Evolutionary conservation across 2,797 vertebrate genomes (phyloP).

Genomic region (Amblyraja radiata): DNA sequence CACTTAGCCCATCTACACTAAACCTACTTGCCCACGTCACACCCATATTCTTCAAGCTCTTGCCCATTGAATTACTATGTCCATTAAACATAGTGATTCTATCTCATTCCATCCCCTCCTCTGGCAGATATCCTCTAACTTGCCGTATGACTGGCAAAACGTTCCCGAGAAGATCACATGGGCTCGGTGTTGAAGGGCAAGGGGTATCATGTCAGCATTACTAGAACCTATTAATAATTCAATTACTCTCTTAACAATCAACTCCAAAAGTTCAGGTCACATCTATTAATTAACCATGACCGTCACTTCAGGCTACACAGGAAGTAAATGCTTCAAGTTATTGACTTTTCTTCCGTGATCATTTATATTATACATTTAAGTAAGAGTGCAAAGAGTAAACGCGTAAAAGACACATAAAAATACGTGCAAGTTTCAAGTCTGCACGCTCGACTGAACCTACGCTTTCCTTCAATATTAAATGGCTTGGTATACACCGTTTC

Average conservation of each 20-base stretch:
- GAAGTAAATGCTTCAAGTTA: constrained; percentile 2
- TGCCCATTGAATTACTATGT: too few species aligned
- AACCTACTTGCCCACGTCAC: too few species aligned
- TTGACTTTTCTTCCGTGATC: constrained; percentile 24
- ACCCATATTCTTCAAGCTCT: too few species aligned
- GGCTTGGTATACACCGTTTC: not conserved
- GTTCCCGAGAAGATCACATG: not conserved
- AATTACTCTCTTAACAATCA: constrained; percentile 24
- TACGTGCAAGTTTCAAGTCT: not conserved
- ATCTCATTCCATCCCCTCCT: not conserved
- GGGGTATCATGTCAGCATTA: not conserved
- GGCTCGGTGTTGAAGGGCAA: not conserved
- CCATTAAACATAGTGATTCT: too few species aligned
- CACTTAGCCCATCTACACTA: too few species aligned
- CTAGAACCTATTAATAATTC: constrained; percentile 21
- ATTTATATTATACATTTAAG: constrained; percentile 19
- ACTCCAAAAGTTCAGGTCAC: constrained; percentile 28
- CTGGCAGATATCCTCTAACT: not conserved
- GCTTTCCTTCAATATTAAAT: too few species aligned
- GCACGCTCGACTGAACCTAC: not conserved
- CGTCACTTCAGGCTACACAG: constrained; percentile 3
- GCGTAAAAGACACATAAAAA: not conserved
- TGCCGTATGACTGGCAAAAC: not conserved
- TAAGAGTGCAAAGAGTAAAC: not conserved
- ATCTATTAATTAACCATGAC: constrained; percentile 16